Base-by-base conservation (phyloP, 2,888 invertebrate species). In the Mesorhabditis spiculigera region DNA sequence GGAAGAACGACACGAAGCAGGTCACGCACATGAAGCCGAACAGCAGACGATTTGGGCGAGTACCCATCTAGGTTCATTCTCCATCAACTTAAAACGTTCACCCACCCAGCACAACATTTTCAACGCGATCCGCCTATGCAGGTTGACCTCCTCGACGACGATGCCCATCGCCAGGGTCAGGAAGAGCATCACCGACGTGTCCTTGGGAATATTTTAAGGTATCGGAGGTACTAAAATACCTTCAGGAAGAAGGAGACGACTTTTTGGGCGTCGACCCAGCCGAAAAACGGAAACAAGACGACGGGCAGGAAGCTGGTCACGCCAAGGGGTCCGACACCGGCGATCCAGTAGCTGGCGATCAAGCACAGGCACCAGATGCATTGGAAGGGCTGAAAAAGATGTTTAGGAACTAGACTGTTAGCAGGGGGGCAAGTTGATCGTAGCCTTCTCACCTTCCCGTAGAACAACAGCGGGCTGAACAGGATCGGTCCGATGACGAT, bases 251-350 rank as follows among this genome's bases (percentile, higher is more conserved):
- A 43, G 3, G 68, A 67, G 64, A 73, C 71, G 44, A 78, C 74
- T 4, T 75, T 58, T 64, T 73, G 73, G 10, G 76, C 77, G 4
- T 73, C 61, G 4, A 78, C 71, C 58, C 78, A 75, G 43, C 75
- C 73, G 4, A 80, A 70, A 13, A 79, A 69, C 3, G 81, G 81
- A 61, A 78, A 81, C 5, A 81, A 72, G 6, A 78, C 69, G 44
- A 80, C 50, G 4, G 81, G 81, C n/a, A 81, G 67, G 5, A 81
- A 70, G 8, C 76, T 75, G 4, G 79, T 78, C 42, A 81, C 67
- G 5, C 77, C 76, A 62, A 81, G 72, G 4, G 81, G 81, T 43
- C 80, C 66, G 3, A 74, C 74, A 66, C 28, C 72, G 4, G 71
- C 70, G 6, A 80, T 73, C 75, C 78, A 76, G 68, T 76, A 80